Evolutionary conservation across 2,888 invertebrate genomes (phyloP).

Genomic region (Phymatocera aterrima): DNA sequence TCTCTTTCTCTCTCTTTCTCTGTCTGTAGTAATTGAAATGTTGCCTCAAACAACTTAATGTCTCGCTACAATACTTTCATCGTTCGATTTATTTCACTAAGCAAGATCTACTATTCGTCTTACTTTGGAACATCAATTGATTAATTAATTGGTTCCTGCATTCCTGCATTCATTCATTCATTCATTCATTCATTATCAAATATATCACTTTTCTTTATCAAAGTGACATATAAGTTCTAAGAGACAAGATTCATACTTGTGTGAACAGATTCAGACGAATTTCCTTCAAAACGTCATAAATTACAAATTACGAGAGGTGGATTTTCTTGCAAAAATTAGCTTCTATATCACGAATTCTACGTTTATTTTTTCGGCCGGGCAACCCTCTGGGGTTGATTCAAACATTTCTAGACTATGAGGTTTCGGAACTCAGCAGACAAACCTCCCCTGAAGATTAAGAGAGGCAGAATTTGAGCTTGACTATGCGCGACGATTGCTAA

Average conservation of each 20-base stretch:
- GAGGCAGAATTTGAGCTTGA: slow-evolving; percentile 24
- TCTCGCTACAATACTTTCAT: background rate
- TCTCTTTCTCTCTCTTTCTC: no score
- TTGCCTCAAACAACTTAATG: background rate
- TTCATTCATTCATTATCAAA: no score
- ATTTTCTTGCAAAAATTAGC: background rate
- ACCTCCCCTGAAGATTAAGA: slow-evolving; percentile 6
- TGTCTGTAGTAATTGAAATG: slow-evolving; percentile 19
- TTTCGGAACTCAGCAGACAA: slow-evolving; percentile 11
- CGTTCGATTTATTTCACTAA: background rate
- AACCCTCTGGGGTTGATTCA: background rate
- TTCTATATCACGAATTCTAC: background rate
- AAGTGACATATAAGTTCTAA: no score
- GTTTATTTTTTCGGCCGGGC: background rate
- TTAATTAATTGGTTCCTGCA: no score
- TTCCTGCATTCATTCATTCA: no score
- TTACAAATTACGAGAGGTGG: no score
- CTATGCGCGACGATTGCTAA: slow-evolving; percentile 36
- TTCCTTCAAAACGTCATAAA: no score
- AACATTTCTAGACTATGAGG: slow-evolving; percentile 9
- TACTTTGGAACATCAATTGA: no score
- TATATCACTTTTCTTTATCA: no score
- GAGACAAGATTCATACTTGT: no score
- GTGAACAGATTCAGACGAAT: no score
- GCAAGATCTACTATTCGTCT: no score